phyloP scores from a whole-genome alignment of 35 echinoderm and acorn worm genomes.

The Lytechinus variegatus region DNA sequence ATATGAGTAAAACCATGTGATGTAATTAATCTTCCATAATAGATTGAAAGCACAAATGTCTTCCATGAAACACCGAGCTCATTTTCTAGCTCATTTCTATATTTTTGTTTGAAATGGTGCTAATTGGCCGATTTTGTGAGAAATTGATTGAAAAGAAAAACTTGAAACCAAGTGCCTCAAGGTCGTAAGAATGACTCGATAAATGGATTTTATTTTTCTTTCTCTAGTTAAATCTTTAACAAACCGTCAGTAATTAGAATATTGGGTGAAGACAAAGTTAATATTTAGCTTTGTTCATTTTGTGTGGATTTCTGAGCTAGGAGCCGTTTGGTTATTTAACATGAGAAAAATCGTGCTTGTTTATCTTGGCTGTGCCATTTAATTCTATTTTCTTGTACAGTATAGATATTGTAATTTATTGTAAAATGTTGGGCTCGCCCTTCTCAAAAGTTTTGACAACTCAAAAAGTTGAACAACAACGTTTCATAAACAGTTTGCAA shows the following conservation, averaged over 20 bases:
- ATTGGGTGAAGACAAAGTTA: not conserved
- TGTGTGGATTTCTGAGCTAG: not conserved
- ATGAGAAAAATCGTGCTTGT: slow-evolving; percentile 24
- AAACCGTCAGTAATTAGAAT: not conserved
- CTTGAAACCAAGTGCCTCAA: not conserved
- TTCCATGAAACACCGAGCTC: not conserved
- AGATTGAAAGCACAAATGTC: not conserved
- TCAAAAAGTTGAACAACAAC: slow-evolving; percentile 23
- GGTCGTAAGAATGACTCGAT: not conserved
- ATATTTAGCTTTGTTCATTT: not conserved
- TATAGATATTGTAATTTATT: slow-evolving; percentile 60
- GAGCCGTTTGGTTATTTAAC: slow-evolving; percentile 14
- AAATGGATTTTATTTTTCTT: not conserved
- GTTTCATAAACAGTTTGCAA: slow-evolving; percentile 1
- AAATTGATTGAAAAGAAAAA: not conserved
- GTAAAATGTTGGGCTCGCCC: not conserved
- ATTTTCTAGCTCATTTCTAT: not conserved
- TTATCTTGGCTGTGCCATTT: slow-evolving; percentile 44
- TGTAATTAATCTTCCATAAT: not conserved
- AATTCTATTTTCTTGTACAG: slow-evolving; percentile 42
- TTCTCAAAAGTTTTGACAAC: slow-evolving; percentile 22
- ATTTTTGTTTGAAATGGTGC: slow-evolving; percentile 1
- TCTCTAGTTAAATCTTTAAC: not conserved
- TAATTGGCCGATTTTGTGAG: not conserved
- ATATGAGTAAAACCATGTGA: slow-evolving; percentile 5